Evolutionary conservation across 2,797 vertebrate species (phyloP).

Genomic region (Bovichtus diacanthus): DNA sequence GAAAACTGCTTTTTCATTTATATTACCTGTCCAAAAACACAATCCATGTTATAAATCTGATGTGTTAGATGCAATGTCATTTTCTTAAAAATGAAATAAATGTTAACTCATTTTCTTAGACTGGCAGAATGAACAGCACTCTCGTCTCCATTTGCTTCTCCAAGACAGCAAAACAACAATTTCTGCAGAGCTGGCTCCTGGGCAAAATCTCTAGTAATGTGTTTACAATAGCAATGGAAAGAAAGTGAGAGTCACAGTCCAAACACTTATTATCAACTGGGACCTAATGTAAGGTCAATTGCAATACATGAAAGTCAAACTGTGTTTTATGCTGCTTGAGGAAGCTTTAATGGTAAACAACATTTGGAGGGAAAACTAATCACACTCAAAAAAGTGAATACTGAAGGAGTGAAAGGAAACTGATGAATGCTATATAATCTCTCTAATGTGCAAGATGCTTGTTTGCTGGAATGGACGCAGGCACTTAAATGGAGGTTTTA

Average conservation of each 20-base stretch:
- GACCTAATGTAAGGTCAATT: constrained; percentile 41
- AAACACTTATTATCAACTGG: constrained; percentile 39
- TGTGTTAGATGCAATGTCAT: too few relatives aligned
- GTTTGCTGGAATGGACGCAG: constrained; percentile 2
- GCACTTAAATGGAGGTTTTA: too few relatives aligned
- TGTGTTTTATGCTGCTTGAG: constrained; percentile 31
- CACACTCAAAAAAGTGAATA: background rate
- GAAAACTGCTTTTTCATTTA: constrained; percentile 44
- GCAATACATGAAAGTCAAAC: constrained; percentile 48
- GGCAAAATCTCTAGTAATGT: constrained; percentile 51
- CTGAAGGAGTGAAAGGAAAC: constrained; percentile 2
- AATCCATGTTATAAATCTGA: constrained; percentile 31
- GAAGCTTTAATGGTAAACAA: constrained; percentile 14
- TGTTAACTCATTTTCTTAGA: too few relatives aligned
- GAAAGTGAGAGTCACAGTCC: constrained; percentile 42
- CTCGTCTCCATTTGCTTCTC: constrained; percentile 37
- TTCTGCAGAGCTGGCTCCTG: constrained; percentile 34
- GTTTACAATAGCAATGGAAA: constrained; percentile 49
- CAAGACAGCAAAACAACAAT: constrained; percentile 29
- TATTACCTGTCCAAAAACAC: constrained; percentile 36
- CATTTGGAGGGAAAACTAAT: constrained; percentile 8
- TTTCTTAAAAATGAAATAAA: too few relatives aligned
- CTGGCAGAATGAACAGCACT: constrained; percentile 7
- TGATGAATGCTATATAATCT: background rate
- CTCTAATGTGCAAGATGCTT: background rate